Conservation (phyloP, 2,113 vertebrate species). For the Cynopterus brachyotis region DNA sequence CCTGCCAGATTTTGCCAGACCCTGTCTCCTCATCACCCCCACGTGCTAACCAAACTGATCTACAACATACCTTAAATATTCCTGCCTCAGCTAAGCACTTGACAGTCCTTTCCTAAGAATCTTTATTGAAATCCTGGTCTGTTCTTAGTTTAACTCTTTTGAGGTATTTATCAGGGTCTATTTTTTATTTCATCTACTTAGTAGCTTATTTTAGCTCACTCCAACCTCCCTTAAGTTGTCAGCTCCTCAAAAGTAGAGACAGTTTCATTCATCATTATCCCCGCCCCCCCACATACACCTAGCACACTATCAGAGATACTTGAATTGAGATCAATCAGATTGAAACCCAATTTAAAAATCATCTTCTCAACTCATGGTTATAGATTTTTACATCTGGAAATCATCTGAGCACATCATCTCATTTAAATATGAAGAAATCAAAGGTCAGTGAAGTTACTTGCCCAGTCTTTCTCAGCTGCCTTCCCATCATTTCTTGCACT, state of each 20-base stretch:
- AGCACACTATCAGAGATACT: background rate
- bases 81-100: background rate
- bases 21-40: background rate
- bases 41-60: background rate
- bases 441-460: background rate
- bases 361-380: background rate
- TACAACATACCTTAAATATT: background rate
- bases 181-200: background rate
- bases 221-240: background rate
- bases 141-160: background rate
- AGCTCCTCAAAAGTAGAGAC: background rate
- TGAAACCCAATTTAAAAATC: background rate
- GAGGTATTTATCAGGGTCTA: background rate
- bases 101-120: background rate
- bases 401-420: background rate
- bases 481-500: background rate
- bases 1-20: background rate
- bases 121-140: conserved; percentile 4
- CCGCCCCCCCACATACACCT: background rate
- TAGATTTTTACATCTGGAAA: conserved; percentile 19
- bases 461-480: background rate
- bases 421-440: conserved; percentile 31
- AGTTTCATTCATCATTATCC: background rate
- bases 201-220: background rate
- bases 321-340: conserved; percentile 17